Percentiles rank a stretch among this genome's conserved stretches.
Evolutionary conservation across 2,113 vertebrate species (phyloP).

Genomic region (Perccottus glenii): DNA sequence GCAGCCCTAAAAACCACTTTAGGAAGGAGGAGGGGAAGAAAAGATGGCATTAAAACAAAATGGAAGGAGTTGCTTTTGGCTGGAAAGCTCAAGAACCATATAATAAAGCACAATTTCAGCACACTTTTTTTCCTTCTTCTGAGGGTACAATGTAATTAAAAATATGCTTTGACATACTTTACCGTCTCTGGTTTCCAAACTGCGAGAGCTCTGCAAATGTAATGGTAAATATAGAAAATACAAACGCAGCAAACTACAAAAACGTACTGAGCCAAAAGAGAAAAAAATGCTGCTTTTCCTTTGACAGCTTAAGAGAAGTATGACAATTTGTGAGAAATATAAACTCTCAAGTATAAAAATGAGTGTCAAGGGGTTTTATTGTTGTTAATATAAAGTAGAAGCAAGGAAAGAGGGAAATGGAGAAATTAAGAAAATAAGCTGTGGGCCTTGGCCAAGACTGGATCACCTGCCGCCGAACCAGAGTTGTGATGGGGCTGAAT

Average conservation of each 20-base stretch:
- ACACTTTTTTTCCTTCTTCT: constrained; percentile 30
- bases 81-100: constrained; percentile 57
- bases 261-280: constrained; percentile 4
- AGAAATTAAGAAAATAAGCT: constrained; percentile 27
- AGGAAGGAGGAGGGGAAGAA: constrained; percentile 62
- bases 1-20: constrained; percentile 67
- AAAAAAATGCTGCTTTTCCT: constrained; percentile 27
- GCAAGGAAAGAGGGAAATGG: constrained; percentile 7
- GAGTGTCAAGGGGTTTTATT: constrained; percentile 36
- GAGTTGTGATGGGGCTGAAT: constrained; percentile 34
- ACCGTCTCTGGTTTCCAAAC: constrained; percentile 58
- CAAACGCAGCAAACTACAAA: constrained; percentile 37
- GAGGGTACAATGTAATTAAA: constrained; percentile 66
- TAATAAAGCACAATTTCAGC: constrained; percentile 76
- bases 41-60: constrained; percentile 70
- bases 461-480: constrained; percentile 48
- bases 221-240: constrained; percentile 65
- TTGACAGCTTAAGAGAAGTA: constrained; percentile 49
- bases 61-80: constrained; percentile 65
- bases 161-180: constrained; percentile 60
- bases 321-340: constrained; percentile 32
- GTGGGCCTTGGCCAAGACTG: constrained; percentile 26
- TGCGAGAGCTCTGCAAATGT: constrained; percentile 57
- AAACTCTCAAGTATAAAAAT: constrained; percentile 43
- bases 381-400: constrained; percentile 41